phyloP scores from a whole-genome alignment of 2,888 invertebrate genomes.

The Leptarthrus brevirostris region DNA sequence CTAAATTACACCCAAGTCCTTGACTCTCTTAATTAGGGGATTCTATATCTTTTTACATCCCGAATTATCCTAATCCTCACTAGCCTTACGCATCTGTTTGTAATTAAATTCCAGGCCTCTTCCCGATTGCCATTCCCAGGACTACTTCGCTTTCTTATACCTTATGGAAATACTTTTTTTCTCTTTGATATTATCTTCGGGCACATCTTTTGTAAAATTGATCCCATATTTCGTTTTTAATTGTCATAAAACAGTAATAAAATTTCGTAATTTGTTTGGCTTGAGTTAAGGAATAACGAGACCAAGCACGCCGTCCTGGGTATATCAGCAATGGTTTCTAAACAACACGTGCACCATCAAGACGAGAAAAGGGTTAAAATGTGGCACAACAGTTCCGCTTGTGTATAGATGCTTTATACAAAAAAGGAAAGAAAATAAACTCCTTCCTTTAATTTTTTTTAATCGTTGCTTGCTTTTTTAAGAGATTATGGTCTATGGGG shows the following conservation, averaged over 20 bases:
- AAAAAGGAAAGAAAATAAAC: slow-evolving; percentile 38
- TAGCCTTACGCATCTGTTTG: background rate
- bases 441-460: slow-evolving; percentile 50
- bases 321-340: background rate
- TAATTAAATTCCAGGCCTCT: background rate
- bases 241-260: slow-evolving; percentile 53
- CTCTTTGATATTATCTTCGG: slow-evolving; percentile 31
- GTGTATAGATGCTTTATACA: slow-evolving; percentile 5
- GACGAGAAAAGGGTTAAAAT: slow-evolving; percentile 36
- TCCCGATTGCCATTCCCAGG: background rate
- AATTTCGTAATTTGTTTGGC: slow-evolving; percentile 53
- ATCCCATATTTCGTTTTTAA: slow-evolving; percentile 52
- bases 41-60: background rate
- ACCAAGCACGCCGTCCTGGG: slow-evolving; percentile 2
- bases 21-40: background rate
- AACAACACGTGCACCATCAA: slow-evolving; percentile 36
- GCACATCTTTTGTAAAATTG: slow-evolving; percentile 47
- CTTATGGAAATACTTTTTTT: slow-evolving; percentile 45
- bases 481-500: slow-evolving; percentile 42
- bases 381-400: slow-evolving; percentile 24
- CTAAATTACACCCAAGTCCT: background rate
- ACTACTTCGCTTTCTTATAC: background rate
- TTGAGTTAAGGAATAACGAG: slow-evolving; percentile 42
- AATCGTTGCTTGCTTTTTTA: slow-evolving; percentile 51
- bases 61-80: background rate